These are phyloP conservation scores for Orchesella flavescens DNA, from an alignment of 2,888 invertebrate genomes.

Conservation along the genomic window DNA sequence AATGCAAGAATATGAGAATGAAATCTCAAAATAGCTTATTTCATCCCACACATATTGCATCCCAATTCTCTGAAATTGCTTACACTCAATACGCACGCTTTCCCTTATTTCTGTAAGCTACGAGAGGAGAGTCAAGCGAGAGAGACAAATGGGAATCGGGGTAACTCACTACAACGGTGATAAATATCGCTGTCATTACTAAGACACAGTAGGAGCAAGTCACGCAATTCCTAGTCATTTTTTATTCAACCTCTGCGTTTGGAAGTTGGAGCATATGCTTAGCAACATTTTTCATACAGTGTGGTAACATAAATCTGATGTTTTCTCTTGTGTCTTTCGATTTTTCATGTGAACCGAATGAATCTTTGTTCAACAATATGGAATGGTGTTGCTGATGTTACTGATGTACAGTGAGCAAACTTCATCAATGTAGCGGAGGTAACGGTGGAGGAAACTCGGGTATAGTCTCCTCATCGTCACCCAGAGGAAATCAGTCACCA, in stretches of 20 bases:
- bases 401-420: conserved; percentile 68
- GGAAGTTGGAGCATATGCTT: not conserved
- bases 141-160: conserved; percentile 56
- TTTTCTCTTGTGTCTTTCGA: conserved; percentile 1
- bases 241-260: conserved; percentile 5
- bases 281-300: conserved; percentile 23
- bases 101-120: not conserved
- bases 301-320: conserved; percentile 34
- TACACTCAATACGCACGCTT: not conserved
- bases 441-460: conserved; percentile 60
- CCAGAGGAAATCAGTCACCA: conserved; percentile 71
- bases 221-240: conserved; percentile 26
- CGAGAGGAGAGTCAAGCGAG: conserved; percentile 24
- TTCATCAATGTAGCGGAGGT: conserved; percentile 70
- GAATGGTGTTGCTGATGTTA: not conserved
- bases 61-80: not conserved
- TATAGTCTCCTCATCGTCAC: conserved; percentile 69
- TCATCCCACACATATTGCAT: no score
- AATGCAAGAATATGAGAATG: no score
- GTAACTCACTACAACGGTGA: conserved; percentile 38
- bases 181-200: conserved; percentile 59
- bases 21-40: no score
- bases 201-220: conserved; percentile 40
- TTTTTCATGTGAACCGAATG: conserved; percentile 32
- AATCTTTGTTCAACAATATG: not conserved